Base-by-base conservation (phyloP, 1,140 invertebrate species). In the Drosophila pruinosa region DNA sequence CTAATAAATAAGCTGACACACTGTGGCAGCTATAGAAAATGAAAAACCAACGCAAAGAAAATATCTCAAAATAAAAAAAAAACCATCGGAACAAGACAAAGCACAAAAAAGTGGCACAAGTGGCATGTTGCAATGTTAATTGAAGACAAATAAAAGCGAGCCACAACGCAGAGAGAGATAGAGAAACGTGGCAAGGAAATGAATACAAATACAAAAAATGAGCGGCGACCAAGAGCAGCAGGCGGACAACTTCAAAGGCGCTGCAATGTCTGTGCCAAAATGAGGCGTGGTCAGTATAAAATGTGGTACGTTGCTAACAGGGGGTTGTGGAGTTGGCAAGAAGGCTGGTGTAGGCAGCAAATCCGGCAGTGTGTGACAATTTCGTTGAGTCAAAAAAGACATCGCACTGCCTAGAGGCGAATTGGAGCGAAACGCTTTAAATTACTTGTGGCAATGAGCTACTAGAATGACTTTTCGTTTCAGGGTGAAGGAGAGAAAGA, bases 41-140 rank as follows among this genome's bases (percentile, higher is more conserved):
- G 12, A 12, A 45, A 68, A 53, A 57, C 43, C 43, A 73, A 45
- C 8, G 57, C 63, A 56, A 61, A 38, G 28, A 57, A 73, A 63
- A 70, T 53, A 56, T 56, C 34, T 58, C 10, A 43, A 52, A 72
- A 50, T 57, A 26, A 67, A 53, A 22, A 15, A 52, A 36, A 22
- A 34, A 26, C 14, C 50, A 68, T 56, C 41, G 58, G 36, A 74
- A 69, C 57, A 73, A 69, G 31, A 69, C 41, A 52, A 53, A 43
- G 31, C 54, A 56, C 31, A 71, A 63, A 52, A 61, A 67, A 72
- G 47, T 71, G 67, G 57, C 59, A 74, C 72, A 71, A 74, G 72
- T 74, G 67, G 57, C 72, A 74, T 71, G 72, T 74, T 74, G 72
- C 72, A 74, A 71, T 74, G 72, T 74, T 74, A 74, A 74, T 74